Evolutionary conservation across 1,140 invertebrate species (phyloP).

Genomic region (Lordiphosa collinella): DNA sequence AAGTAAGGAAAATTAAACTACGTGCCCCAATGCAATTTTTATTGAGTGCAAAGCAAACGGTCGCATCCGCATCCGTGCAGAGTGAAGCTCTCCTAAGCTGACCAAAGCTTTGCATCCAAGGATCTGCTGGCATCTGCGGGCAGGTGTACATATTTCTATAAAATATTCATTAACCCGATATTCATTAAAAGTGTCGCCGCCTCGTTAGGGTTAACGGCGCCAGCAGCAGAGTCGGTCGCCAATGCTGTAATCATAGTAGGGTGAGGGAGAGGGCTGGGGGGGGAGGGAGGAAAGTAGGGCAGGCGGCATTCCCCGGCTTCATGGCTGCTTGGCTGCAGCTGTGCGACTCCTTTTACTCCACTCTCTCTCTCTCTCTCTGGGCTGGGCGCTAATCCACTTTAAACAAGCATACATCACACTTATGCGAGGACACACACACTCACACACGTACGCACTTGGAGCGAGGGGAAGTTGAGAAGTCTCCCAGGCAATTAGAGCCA

Average conservation of each 20-base stretch:
- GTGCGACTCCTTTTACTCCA: background rate
- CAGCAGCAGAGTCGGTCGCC: slow-evolving; percentile 45
- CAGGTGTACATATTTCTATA: slow-evolving; percentile 41
- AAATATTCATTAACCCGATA: slow-evolving; percentile 74
- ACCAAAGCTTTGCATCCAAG: slow-evolving; percentile 18
- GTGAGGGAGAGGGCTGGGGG: background rate
- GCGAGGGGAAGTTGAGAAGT: background rate
- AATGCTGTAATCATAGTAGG: slow-evolving; percentile 36
- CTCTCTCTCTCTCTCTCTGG: background rate
- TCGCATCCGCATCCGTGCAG: too few species aligned
- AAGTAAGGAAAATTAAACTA: slow-evolving; percentile 72
- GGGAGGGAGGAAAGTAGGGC: slow-evolving; percentile 8
- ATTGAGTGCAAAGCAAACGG: slow-evolving; percentile 19
- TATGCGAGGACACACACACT: slow-evolving; percentile 2
- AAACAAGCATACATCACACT: slow-evolving; percentile 16
- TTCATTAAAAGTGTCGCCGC: slow-evolving; percentile 64
- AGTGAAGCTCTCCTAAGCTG: slow-evolving; percentile 1
- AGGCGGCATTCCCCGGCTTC: slow-evolving; percentile 7
- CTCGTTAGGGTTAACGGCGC: slow-evolving; percentile 70
- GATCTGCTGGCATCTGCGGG: too few species aligned
- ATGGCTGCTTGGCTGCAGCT: background rate
- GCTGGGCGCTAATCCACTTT: slow-evolving; percentile 43
- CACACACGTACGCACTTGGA: slow-evolving; percentile 1
- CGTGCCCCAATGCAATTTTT: slow-evolving; percentile 70
- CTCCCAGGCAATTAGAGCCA: background rate